Evolutionary conservation across 2,113 vertebrate genomes (phyloP).

Genomic region (Ondatra zibethicus): DNA sequence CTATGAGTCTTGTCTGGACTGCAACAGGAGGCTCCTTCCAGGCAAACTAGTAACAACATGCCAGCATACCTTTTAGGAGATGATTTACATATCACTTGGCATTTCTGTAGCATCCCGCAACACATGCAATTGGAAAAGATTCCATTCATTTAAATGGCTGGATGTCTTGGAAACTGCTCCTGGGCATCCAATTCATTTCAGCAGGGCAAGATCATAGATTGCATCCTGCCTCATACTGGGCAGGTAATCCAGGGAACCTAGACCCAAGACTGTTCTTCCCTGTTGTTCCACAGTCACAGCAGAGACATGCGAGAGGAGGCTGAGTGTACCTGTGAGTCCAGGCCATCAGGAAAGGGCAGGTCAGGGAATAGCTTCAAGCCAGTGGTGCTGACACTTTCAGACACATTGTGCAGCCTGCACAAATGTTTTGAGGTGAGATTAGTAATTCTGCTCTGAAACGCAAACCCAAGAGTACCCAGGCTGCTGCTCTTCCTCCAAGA

Average conservation of each 20-base stretch:
- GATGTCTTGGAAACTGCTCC: not conserved
- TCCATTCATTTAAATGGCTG: not conserved
- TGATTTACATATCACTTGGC: not conserved
- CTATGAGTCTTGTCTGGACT: not conserved
- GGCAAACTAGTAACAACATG: not conserved
- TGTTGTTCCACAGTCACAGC: not conserved
- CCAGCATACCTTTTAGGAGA: not conserved
- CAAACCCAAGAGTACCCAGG: not conserved
- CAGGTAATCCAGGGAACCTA: not conserved
- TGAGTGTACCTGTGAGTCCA: not conserved
- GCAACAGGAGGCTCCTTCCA: too few species aligned
- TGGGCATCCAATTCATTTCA: not conserved
- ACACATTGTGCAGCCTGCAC: not conserved
- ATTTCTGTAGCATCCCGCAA: not conserved
- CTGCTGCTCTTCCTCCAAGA: not conserved
- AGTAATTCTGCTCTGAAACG: not conserved
- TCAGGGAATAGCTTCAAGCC: not conserved
- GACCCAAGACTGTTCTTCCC: not conserved
- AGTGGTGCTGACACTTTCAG: not conserved
- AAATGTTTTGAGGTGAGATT: not conserved
- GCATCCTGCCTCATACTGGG: not conserved
- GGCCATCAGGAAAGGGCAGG: not conserved
- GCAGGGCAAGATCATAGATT: not conserved
- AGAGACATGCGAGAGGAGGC: not conserved
- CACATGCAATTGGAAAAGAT: not conserved